Base-by-base conservation (phyloP, 2,888 invertebrate genomes). In the Belgica antarctica region DNA sequence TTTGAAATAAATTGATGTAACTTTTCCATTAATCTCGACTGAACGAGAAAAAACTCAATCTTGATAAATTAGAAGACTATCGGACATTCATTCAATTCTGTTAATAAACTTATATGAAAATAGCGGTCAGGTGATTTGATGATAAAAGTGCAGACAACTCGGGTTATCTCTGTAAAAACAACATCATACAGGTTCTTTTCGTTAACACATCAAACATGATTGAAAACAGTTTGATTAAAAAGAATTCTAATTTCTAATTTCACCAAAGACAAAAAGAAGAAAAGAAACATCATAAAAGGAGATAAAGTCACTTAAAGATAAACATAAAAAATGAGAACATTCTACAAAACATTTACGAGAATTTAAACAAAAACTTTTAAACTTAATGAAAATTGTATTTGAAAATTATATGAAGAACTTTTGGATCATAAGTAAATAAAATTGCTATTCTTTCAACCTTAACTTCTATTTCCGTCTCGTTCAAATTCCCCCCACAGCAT, bases 381-480 rank as follows among this genome's bases (percentile, higher is more conserved):
- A 41, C 41, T 41, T 15, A 15, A 41, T 41, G 41, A 41, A 52
- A 52, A 31, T 8, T 31, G 5, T 31, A 31, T 8, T 31, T 31
- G 34, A 31, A 31, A 8, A 31, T 7, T 52, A 22, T 19, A 52
- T 8, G 17, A 52, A 4, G 22, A 52, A 52, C 19, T 19, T 19
- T 52, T 52, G 52, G 22, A 22, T 52, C 19, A 52, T 52, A 19
- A 52, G 41, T 4, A 41, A 41, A 15, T 22, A 52, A 52, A 52
- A 52, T 52, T 52, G 52, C 52, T 52, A 52, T 52, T 52, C 52
- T 52, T 52, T 52, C 52, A 52, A 52, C 52, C 22, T 52, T 52
- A 52, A 52, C 34, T 31, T 31, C 12, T 31, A 12, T 31, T 31
- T 31, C 34, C 5, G 5, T 31, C 34, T 31, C n/a, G n/a, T n/a